Evolutionary conservation across 2,113 vertebrate species (phyloP).

Genomic region (Collichthys lucidus): DNA sequence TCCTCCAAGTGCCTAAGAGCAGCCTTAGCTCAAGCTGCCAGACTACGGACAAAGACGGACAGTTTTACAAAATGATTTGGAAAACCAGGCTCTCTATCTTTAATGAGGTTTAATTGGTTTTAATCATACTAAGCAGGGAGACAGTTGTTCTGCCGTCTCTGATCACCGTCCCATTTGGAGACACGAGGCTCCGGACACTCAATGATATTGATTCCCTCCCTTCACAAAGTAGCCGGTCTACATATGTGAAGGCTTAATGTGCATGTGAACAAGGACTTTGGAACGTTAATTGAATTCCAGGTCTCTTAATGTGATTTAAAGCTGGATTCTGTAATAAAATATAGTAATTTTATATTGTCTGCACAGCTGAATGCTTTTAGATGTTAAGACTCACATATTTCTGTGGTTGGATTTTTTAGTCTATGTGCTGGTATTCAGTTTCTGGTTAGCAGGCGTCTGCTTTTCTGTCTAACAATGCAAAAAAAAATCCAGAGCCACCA

Average conservation of each 20-base stretch:
- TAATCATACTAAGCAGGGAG: constrained; percentile 20
- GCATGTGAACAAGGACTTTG: constrained; percentile 53
- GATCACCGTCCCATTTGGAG: constrained; percentile 47
- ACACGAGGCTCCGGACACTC: constrained; percentile 46
- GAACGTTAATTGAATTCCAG: constrained; percentile 52
- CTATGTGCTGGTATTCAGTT: constrained; percentile 16
- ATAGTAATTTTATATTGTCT: constrained; percentile 36
- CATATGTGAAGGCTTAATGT: constrained; percentile 56
- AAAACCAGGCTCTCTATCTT: constrained; percentile 21
- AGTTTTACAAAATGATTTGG: neutral
- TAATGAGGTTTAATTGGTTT: constrained; percentile 39
- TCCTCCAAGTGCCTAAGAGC: constrained; percentile 23
- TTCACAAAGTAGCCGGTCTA: constrained; percentile 47
- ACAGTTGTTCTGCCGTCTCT: constrained; percentile 24
- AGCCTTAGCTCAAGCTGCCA: constrained; percentile 22
- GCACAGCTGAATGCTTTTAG: constrained; percentile 15
- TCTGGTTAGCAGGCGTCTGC: neutral
- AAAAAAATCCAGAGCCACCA: neutral
- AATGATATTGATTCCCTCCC: constrained; percentile 61
- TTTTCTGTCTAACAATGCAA: neutral
- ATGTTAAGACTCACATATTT: neutral
- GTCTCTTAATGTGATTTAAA: constrained; percentile 42
- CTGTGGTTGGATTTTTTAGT: neutral
- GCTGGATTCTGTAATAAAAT: constrained; percentile 29
- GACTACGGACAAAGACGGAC: constrained; percentile 17